Conservation (phyloP, 2,888 invertebrate genomes). For the Disparrhopalites patrizii region DNA sequence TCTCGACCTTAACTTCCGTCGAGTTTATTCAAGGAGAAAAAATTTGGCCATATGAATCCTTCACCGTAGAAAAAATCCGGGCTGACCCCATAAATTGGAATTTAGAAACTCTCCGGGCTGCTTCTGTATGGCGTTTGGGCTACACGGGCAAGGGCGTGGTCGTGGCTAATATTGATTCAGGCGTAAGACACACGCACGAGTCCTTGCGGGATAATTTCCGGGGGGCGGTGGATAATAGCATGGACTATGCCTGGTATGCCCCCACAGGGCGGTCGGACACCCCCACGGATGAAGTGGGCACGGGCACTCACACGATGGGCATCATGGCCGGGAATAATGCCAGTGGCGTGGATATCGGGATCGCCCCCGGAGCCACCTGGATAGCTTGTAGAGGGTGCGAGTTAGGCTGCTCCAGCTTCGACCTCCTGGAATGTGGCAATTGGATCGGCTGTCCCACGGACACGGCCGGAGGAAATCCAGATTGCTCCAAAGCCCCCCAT, state of each 20-base stretch:
- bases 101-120: conserved; percentile 1
- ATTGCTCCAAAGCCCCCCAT: not conserved
- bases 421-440: not conserved
- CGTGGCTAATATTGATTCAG: not conserved
- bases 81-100: not conserved
- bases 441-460: not conserved
- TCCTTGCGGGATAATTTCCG: not conserved
- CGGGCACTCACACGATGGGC: no score
- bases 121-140: not conserved
- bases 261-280: not conserved
- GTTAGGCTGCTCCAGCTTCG: not conserved
- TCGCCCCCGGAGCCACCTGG: no score
- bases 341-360: no score
- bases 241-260: not conserved
- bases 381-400: not conserved
- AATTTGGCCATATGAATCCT: no score
- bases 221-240: not conserved
- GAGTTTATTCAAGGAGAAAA: not conserved
- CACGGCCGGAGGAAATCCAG: not conserved
- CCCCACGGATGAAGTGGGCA: no score
- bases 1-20: not conserved
- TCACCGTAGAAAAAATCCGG: not conserved
- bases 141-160: not conserved
- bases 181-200: not conserved
- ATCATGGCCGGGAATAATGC: no score